Percentiles rank a stretch among this genome's conserved stretches.
Evolutionary conservation across 2,888 invertebrate genomes (phyloP).

Genomic region (Ormyrus labotus): DNA sequence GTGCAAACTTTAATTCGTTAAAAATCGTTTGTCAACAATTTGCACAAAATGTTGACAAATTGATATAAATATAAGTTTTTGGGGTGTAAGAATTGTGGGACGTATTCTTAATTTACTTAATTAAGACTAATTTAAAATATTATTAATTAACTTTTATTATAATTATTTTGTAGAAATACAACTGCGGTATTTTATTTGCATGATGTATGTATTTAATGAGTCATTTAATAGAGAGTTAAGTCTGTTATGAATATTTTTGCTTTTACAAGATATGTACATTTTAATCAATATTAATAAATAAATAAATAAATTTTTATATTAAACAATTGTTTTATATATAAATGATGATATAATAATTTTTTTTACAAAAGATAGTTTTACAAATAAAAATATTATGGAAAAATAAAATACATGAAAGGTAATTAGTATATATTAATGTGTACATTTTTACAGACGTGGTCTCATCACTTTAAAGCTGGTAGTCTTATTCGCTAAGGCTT

Average conservation of each 20-base stretch:
- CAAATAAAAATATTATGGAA: slow-evolving; percentile 35
- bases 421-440: slow-evolving; percentile 42
- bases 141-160: slow-evolving; percentile 50
- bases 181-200: slow-evolving; percentile 34
- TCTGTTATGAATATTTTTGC: slow-evolving; percentile 40
- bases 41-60: slow-evolving; percentile 14
- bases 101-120: slow-evolving; percentile 6
- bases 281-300: slow-evolving; percentile 46
- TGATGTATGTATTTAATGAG: slow-evolving; percentile 36
- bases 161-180: slow-evolving; percentile 47
- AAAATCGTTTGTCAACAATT: not conserved
- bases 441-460: slow-evolving; percentile 69
- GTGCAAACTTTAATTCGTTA: not conserved
- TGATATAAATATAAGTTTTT: slow-evolving; percentile 6
- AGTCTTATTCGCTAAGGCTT: slow-evolving; percentile 73
- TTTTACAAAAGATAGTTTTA: slow-evolving; percentile 40
- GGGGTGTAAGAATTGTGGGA: not conserved
- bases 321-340: slow-evolving; percentile 24
- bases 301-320: slow-evolving; percentile 43
- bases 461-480: slow-evolving; percentile 74
- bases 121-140: slow-evolving; percentile 20
- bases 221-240: slow-evolving; percentile 40
- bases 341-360: slow-evolving; percentile 17
- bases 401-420: slow-evolving; percentile 40
- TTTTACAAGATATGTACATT: slow-evolving; percentile 50